Base-by-base conservation (phyloP, 2,113 vertebrate species). In the Ceratotherium simum region DNA sequence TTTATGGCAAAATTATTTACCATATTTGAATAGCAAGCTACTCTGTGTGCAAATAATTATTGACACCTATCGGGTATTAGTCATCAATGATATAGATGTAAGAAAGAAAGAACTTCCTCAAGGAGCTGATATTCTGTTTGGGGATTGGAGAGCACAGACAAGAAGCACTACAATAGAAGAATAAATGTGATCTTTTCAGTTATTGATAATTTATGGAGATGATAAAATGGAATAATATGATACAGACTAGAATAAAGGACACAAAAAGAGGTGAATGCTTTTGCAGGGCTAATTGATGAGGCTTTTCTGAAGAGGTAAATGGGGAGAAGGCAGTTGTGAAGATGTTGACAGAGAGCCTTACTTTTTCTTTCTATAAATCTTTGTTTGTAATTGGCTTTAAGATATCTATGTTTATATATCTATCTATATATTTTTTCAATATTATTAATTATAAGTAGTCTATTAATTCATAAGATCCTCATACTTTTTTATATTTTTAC, bases 11-110 rank as follows among this genome's bases (percentile, higher is more conserved):
- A 94, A 86, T 65, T 67, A 76, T 14, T 67, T 58, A 29, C 29
- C n/a, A 51, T 85, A 51, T 85, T 78, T 87, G 51, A 79, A 83
- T 27, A 95, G 12, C 16, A 95, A 93, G 25, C 73, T 60, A 60
- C 87, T 70, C 8, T 60, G 9, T 65, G 6, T 2, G 73, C 29
- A 86, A 69, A 51, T 62, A 92, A 51, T 60, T 82, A 33, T 60
- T 82, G 8, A 4, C 29, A 80, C 5, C 8, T 60, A 13, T 54
- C 13, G 89, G 1, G 0, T 58, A 51, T 27, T 58, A 39, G 23
- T 5, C 17, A 86, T 13, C 65, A 27, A 39, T 2, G 21, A 89
- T 82, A 78, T 3, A 64, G 62, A n/a, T 42, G 14, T 81, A 60
- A 80, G 20, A 46, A 70, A 90, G 46, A 95, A 67, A 72, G 25